Evolutionary conservation across 2,797 vertebrate species (phyloP), one percentile per base, ranked within the genome.

Genomic region (Coendou prehensilis): DNA sequence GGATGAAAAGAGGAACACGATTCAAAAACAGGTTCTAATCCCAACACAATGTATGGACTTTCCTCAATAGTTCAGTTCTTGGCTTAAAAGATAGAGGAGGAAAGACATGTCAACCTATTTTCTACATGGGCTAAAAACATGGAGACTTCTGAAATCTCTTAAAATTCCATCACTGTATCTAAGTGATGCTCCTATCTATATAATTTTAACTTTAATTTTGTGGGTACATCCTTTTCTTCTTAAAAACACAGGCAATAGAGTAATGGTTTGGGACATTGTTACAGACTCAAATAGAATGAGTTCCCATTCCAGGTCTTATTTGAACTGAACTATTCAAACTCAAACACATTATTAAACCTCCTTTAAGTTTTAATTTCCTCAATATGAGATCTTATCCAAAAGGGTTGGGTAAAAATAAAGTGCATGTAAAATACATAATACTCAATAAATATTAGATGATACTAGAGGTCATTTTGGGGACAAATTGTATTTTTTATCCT

Each of bases 141-240:
- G 1, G 20, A 41, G 37, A 26, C 47, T 87, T 47, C 52, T 11
- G 26, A 90, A 47, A 30, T 33, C 11, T 41, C 45, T 45, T 79
- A 61, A 85, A 93, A 86, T 84, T 93, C 52, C 63, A 64, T 64
- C 11, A 33, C 30, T 64, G 63, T 64, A 64, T 14, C 23, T 64
- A 47, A 93, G 90, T 41, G 26, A 37, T 37, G 22, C 17, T 41
- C 10, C 17, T 54, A 2, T 61, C 80, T 17, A 50, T 6, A 30
- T 54, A 92, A 67, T 63, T 69, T 75, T 67, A 54, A 71, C 37
- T 88, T 73, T 57, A 3, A 85, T 69, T 94, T 20, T 67, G 9
- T 80, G 0, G 22, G 0, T 33, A 54, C 2, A 56, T 26, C n/a
- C 7, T 82, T 64, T 30, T 54, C 52, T 61, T n/a, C 8, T 64